phyloP scores from a whole-genome alignment of 2,113 vertebrate species.

The Saiga tatarica region DNA sequence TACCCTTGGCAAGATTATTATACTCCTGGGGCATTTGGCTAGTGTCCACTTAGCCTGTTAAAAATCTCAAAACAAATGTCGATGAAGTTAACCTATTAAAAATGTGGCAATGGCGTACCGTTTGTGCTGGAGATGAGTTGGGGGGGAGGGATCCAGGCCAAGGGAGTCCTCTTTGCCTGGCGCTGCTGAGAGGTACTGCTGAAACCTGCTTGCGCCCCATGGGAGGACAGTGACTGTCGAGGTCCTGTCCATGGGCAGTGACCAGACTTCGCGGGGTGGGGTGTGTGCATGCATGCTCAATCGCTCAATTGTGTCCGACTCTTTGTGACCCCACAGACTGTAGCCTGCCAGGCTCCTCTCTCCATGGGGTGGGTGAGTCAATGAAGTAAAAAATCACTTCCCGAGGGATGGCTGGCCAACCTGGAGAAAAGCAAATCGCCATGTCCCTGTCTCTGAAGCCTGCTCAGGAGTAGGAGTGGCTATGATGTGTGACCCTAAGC shows the following conservation, averaged over 20 bases:
- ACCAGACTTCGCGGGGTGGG: accelerated
- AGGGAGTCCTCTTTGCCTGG: background rate
- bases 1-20: background rate
- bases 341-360: background rate
- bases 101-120: accelerated
- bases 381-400: background rate
- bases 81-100: background rate
- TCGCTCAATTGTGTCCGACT: background rate
- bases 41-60: background rate
- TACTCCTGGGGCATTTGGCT: background rate
- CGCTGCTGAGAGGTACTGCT: background rate
- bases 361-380: background rate
- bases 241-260: background rate
- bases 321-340: background rate
- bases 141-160: no score
- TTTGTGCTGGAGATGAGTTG: background rate
- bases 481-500: background rate
- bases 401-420: background rate
- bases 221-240: no score
- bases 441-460: background rate
- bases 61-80: background rate
- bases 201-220: background rate
- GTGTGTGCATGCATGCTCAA: background rate
- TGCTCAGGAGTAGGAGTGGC: no score
- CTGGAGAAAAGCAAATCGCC: background rate